Evolutionary conservation across 2,113 vertebrate genomes (phyloP), one percentile per base, ranked within the genome.

Genomic region (Atrichornis clamosus): DNA sequence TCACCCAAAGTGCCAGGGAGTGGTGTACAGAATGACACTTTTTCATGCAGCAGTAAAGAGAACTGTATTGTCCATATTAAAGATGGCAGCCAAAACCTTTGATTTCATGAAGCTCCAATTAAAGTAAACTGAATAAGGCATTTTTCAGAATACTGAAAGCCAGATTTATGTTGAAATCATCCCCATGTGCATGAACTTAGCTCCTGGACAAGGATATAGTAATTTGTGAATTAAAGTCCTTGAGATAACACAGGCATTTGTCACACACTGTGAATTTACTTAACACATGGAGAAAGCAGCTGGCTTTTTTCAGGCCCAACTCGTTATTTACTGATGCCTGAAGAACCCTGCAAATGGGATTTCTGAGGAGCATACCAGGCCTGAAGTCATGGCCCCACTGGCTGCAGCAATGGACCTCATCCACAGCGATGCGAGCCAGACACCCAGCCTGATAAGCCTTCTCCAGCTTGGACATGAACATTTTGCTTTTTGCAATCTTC

Each of bases 331-430:
- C 2, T 41, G 28, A 46, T 46, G 44, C 22, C 55, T 58, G 20
- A 69, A 21, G 7, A 73, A 60, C 24, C 26, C 30, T 27, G 55
- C n/a, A 86, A 13, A 37, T 9, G 24, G 30, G 6, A 26, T 87
- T 85, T 73, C 35, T 63, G 62, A 69, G 3, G 22, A 42, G 50
- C 97, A 73, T 97, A 99, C 99, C 99, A 56, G 99, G 99, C 95
- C 99, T 98, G 98, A 99, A 99, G 93, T 99, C 99, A 2, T 99
- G 99, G 11, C 99, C 99, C 99, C 99, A 99, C 47, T 99, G 99
- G 89, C 99, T 99, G 89, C 99, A 99, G 96, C 99, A 99, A 44
- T 99, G 99, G 78, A 99, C 99, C 93, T 99, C 99, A 35, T 99
- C 99, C 64, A 99, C 98, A 10, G 99, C 99, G 1, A 99, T 97